These are phyloP conservation scores for Azemiops feae DNA, from an alignment of 2,113 vertebrate genomes.

Conservation along the genomic window DNA sequence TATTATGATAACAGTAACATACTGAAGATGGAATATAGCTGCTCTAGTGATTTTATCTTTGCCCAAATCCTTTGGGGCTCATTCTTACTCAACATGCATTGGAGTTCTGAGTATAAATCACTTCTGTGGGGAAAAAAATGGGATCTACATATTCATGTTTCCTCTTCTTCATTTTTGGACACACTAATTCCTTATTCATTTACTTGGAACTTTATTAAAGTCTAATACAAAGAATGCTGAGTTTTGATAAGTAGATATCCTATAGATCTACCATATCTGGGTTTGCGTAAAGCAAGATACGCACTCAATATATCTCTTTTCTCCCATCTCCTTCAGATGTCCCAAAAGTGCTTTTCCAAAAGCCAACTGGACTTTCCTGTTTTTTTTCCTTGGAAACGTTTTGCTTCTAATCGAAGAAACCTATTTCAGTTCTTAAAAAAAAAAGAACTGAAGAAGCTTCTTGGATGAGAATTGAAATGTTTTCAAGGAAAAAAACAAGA, in stretches of 20 bases:
- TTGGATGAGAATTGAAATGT: not conserved
- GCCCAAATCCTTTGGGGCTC: not conserved
- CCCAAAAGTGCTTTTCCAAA: not conserved
- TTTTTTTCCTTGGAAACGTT: not conserved
- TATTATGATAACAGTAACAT: constrained; percentile 16
- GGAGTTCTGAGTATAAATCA: not conserved
- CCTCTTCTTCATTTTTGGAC: not conserved
- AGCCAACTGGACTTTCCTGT: not conserved
- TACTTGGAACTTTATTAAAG: not conserved
- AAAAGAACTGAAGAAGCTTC: not conserved
- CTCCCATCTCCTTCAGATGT: not conserved
- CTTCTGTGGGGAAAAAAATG: not conserved
- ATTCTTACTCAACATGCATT: constrained; percentile 20
- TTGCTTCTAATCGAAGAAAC: not conserved
- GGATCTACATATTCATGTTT: constrained; percentile 1
- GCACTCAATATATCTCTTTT: not conserved
- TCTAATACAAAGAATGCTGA: not conserved
- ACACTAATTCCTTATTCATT: not conserved
- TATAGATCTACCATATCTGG: not conserved
- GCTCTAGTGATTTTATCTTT: not conserved
- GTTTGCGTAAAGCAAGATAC: not conserved
- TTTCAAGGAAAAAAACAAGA: not conserved
- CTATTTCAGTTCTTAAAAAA: not conserved
- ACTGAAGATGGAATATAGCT: not conserved
- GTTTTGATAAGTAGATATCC: not conserved